Base-by-base conservation (phyloP, 2,113 vertebrate genomes). In the Coregonus clupeaformis region DNA sequence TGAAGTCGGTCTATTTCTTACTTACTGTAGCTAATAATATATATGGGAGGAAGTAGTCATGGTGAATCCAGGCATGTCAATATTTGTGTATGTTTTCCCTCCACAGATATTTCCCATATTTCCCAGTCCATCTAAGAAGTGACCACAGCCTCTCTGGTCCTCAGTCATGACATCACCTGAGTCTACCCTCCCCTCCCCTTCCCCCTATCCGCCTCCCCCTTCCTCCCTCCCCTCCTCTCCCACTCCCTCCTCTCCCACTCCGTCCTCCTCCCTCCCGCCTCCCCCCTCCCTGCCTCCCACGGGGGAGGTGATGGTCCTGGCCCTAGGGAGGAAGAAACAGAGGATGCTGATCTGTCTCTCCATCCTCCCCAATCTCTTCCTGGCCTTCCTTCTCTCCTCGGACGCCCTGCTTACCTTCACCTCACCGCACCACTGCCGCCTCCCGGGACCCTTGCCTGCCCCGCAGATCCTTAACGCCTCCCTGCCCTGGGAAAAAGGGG, bases 331-430 rank as follows among this genome's bases (percentile, higher is more conserved):
- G 80, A 93, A 91, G 79, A 95, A 92, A 84, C 95, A 96, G 91
- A 83, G 93, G 73, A 90, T 95, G 57, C 91, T 95, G 74, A 93
- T 96, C 3, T 93, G 91, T 0, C 93, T 96, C 75, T 94, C 94
- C 86, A 94, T 95, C 81, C 88, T 96, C 62, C 95, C 95, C 3
- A 93, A 94, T 87, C 92, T 96, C 75, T 94, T 96, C 81, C 88
- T 96, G 90, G 94, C 95, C 1, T 95, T 96, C 80, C 91, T 95
- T 65, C 86, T 94, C 14, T 95, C 94, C 25, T 96, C 95, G 0
- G 95, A 96, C 87, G 90, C 92, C 75, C 91, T 96, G 68, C 89
- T 95, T 84, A 95, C 95, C 1, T 89, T 95, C 76, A 90, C 91
- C 13, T 92, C 95, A 4, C 92, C 91, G 1, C 93, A 95, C 78